A percentile compares a stretch with the other conserved stretches of the same genome.
Evolutionary conservation across 2,113 vertebrate species (phyloP).

Genomic region (Mustelus asterias): DNA sequence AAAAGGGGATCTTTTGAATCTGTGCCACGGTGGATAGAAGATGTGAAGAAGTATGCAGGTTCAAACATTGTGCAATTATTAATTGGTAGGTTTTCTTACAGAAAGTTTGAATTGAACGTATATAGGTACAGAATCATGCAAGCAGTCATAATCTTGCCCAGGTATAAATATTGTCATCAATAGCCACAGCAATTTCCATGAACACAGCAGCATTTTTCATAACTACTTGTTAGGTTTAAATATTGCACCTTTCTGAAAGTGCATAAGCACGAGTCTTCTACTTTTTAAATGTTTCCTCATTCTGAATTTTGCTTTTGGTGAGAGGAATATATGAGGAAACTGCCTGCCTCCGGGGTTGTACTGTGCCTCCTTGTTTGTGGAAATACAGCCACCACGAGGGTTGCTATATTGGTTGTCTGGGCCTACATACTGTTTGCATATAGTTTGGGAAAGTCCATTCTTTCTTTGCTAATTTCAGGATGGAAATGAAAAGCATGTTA

Average conservation of each 20-base stretch:
- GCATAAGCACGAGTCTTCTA: neutral
- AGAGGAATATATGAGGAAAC: neutral
- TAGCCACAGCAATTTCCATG: neutral
- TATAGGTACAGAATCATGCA: neutral
- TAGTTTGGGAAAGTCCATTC: neutral
- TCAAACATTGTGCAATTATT: conserved; percentile 73
- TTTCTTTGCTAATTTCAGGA: neutral
- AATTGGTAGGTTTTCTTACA: conserved; percentile 62
- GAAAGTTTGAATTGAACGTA: neutral
- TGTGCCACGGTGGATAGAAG: conserved; percentile 78
- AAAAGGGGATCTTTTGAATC: conserved; percentile 69
- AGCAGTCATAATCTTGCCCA: neutral
- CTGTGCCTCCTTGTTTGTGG: neutral
- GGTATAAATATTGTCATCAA: neutral
- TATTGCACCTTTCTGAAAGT: neutral
- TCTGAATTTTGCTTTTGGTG: neutral
- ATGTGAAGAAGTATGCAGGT: conserved; percentile 73
- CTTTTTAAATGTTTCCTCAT: neutral
- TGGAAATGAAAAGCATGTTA: neutral
- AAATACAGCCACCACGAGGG: neutral
- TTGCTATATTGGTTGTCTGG: neutral
- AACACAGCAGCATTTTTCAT: neutral
- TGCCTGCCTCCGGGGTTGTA: neutral
- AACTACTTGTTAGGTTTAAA: neutral
- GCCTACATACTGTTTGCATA: neutral